Evolutionary conservation across 1,140 invertebrate species (phyloP), one percentile per base, ranked within the genome.

Genomic region (Cherax quadricarinatus): DNA sequence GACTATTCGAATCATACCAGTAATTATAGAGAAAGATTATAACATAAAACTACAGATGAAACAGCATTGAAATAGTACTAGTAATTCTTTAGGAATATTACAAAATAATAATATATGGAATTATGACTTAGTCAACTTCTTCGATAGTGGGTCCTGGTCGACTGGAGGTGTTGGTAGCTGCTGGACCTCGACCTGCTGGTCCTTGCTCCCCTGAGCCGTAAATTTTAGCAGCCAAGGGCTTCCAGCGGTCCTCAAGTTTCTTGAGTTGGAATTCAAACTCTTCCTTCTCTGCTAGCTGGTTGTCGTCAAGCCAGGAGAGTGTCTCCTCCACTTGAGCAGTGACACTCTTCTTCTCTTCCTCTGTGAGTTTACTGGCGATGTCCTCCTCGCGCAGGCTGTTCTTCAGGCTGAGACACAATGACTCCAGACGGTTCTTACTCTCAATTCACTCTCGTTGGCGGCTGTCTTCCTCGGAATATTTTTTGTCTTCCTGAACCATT

Each of bases 331-430:
- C 95, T 41, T 93, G 94, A 6, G 96, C 96, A 3, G 96, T 94
- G 0, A 97, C 96, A 12, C 94, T 95, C 30, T 95, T 95, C 93
- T 96, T 96, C 93, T 98, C 97, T 1, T 95, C 94, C 53, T 95
- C 95, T 21, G 94, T 93, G 80, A 96, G 95, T 94, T 96, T 96
- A 93, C 95, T 95, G 89, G 96, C 96, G 51, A 81, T 9, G 94
- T 96, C 94, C 94, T 97, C 97, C 96, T 96, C 98, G 93, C 96
- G 94, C 9, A 96, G 96, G 49, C 96, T 96, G 95, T 96, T 95
- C 95, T 98, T 98, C 94, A 97, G 97, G 66, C 97, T 96, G 96
- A 98, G 97, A 49, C 97, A 96, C 94, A 98, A 98, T 49, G 96
- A 96, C 95, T 99, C 98, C 24, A 98, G 95, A 89, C 96, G 96